Percentiles rank a stretch among this genome's conserved stretches.
These are phyloP conservation scores for Mylabris phalerata DNA, from an alignment of 1,140 invertebrate species.

Conservation along the genomic window DNA sequence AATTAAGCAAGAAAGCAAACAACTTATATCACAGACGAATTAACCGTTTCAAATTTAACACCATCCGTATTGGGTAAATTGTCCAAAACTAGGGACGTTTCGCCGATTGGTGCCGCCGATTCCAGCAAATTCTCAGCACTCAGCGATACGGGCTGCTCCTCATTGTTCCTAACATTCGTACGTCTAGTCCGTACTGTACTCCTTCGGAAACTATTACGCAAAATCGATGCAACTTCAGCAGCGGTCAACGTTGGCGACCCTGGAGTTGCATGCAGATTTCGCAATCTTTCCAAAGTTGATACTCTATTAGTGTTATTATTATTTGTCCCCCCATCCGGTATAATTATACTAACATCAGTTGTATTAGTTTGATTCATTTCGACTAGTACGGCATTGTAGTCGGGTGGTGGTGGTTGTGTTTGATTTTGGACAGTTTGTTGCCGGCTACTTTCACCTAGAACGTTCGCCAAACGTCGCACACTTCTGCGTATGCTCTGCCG, in stretches of 20 bases:
- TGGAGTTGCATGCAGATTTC: conserved; percentile 19
- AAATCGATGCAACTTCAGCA: conserved; percentile 50
- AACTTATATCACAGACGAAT: conserved; percentile 29
- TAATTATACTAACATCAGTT: conserved; percentile 13
- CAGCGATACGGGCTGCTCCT: conserved; percentile 39
- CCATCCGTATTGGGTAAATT: conserved; percentile 20
- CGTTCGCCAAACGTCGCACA: conserved; percentile 58
- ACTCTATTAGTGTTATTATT: conserved; percentile 14
- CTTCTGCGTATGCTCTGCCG: conserved; percentile 74
- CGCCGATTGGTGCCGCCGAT: conserved; percentile 51
- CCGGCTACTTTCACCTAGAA: conserved; percentile 41
- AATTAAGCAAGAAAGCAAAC: too few relatives aligned
- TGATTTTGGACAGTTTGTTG: conserved; percentile 7
- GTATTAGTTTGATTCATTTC: conserved; percentile 32
- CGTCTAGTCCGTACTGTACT: conserved; percentile 32
- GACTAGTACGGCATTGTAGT: conserved; percentile 57
- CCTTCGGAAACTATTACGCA: conserved; percentile 52
- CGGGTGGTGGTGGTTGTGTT: conserved; percentile 49
- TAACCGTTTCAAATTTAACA: conserved; percentile 8
- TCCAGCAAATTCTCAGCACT: conserved; percentile 53
- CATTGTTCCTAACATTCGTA: conserved; percentile 13
- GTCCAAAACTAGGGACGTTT: conserved; percentile 46
- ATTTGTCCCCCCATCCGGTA: conserved; percentile 9
- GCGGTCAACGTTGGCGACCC: conserved; percentile 46
- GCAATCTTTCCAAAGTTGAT: conserved; percentile 28